Conservation (phyloP, 2,888 invertebrate species). For the Acleris literana region DNA sequence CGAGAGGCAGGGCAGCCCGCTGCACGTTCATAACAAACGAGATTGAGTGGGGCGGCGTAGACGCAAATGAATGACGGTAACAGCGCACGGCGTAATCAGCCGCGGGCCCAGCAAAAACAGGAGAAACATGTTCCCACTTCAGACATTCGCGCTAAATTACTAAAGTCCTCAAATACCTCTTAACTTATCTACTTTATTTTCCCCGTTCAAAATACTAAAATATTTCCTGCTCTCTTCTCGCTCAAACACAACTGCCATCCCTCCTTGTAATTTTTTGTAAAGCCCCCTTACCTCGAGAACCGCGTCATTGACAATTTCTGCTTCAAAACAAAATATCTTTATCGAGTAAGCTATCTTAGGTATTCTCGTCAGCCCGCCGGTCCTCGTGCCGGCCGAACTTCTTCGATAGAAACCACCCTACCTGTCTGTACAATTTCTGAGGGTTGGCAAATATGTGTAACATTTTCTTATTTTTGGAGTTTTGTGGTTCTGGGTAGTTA, state of each 20-base stretch:
- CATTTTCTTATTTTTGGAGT: constrained; percentile 1
- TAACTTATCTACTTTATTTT: not conserved
- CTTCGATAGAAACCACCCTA: constrained; percentile 38
- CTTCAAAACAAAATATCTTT: constrained; percentile 48
- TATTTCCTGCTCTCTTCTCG: not conserved
- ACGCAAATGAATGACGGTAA: constrained; percentile 78
- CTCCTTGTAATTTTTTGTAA: constrained; percentile 25
- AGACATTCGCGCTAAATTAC: constrained; percentile 45
- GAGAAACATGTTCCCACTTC: constrained; percentile 61
- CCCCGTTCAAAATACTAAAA: constrained; percentile 4
- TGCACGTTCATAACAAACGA: constrained; percentile 79
- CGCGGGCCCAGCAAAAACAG: constrained; percentile 71
- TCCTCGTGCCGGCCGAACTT: constrained; percentile 41
- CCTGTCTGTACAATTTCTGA: constrained; percentile 39
- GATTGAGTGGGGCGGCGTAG: constrained; percentile 77
- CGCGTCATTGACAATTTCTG: constrained; percentile 39
- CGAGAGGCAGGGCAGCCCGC: constrained; percentile 60
- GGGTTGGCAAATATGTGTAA: constrained; percentile 38
- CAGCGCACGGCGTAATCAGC: constrained; percentile 74
- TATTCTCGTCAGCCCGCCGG: constrained; percentile 33
- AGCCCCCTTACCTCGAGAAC: constrained; percentile 35
- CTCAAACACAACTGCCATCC: constrained; percentile 24
- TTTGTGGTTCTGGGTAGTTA: too few species aligned
- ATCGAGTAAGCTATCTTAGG: constrained; percentile 40
- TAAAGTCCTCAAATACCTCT: not conserved